Evolutionary conservation across 2,113 vertebrate species (phyloP).

Genomic region (Cricetomys ansorgei): DNA sequence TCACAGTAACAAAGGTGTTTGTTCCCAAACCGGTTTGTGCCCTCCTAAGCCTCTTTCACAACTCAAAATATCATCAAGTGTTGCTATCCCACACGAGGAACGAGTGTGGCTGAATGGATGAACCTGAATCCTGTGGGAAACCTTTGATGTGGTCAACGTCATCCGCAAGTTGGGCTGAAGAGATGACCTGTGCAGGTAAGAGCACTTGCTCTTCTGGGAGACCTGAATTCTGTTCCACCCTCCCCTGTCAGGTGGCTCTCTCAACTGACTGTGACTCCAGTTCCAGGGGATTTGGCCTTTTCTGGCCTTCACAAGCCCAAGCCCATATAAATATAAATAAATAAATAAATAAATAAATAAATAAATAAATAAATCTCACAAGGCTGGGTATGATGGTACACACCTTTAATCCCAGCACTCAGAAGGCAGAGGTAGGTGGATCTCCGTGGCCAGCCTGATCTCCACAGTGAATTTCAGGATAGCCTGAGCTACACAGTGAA

Average conservation of each 20-base stretch:
- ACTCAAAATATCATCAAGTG: not conserved
- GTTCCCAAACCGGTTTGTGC: not conserved
- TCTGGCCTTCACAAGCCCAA: not conserved
- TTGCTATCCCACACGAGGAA: not conserved
- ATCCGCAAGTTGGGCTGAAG: not conserved
- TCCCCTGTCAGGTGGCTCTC: not conserved
- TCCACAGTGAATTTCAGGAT: not conserved
- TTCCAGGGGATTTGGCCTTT: not conserved
- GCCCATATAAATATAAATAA: not conserved
- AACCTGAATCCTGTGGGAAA: not conserved
- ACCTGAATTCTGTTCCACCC: not conserved
- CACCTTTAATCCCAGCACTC: not conserved
- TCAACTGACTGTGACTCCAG: not conserved
- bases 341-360: not conserved
- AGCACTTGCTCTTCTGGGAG: not conserved
- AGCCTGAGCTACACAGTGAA: not conserved
- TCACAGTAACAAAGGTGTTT: not conserved
- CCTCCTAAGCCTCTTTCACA: not conserved
- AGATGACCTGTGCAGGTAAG: not conserved
- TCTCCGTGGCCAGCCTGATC: not conserved
- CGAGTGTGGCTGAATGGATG: not conserved
- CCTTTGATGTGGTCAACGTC: fast-evolving
- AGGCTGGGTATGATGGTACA: not conserved
- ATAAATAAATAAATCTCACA: not conserved
- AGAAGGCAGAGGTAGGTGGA: not conserved